Evolutionary conservation across 2,888 invertebrate species (phyloP).

Genomic region (Geophilus truncorum): DNA sequence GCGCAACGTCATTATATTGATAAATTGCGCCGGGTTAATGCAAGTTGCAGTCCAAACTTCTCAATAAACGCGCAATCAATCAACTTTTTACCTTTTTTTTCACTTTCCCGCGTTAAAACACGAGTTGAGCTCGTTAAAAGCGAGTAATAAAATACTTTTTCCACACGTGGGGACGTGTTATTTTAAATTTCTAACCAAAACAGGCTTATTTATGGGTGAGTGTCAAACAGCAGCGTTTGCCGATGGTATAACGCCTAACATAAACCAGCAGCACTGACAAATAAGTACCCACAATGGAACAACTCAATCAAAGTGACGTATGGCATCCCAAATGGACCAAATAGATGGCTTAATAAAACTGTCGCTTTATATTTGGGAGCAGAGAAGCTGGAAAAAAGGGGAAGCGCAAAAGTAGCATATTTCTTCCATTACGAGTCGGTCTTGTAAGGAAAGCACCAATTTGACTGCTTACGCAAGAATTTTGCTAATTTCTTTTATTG

Average conservation of each 20-base stretch:
- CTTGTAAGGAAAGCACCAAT: no score
- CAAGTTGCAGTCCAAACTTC: no score
- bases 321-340: background rate
- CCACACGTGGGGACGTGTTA: background rate
- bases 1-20: no score
- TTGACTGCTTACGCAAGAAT: no score
- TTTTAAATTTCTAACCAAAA: background rate
- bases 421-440: no score
- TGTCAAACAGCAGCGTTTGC: background rate
- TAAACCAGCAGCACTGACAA: slow-evolving; percentile 12
- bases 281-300: slow-evolving; percentile 3
- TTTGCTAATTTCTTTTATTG: no score
- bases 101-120: background rate
- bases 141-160: background rate
- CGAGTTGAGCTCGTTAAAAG: background rate
- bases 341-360: background rate
- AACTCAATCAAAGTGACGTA: slow-evolving; percentile 17
- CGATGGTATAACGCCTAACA: background rate
- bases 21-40: no score
- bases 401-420: no score
- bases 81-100: no score
- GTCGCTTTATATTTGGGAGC: background rate
- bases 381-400: background rate
- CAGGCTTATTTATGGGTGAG: background rate
- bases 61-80: no score